These are phyloP conservation scores for Tetragonisca angustula DNA, from an alignment of 2,888 invertebrate genomes.

Conservation along the genomic window DNA sequence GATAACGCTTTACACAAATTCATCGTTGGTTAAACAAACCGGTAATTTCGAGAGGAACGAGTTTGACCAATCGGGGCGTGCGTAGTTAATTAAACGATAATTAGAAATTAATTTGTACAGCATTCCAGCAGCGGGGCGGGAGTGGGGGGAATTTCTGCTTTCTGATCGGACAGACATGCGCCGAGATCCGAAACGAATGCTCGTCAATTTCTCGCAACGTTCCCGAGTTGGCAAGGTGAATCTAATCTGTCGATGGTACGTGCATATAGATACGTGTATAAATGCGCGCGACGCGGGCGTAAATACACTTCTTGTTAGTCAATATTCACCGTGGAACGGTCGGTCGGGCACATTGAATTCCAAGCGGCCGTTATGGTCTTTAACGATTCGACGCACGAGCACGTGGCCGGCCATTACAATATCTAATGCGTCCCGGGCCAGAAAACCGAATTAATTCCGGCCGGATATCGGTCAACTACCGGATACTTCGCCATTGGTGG, in stretches of 20 bases:
- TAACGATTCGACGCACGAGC: conserved; percentile 69
- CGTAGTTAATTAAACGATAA: not conserved
- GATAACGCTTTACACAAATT: not conserved
- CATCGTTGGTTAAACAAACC: not conserved
- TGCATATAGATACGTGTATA: not conserved
- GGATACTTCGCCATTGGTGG: conserved; percentile 60
- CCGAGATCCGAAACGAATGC: no score
- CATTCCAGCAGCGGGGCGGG: no score
- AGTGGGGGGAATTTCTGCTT: not conserved
- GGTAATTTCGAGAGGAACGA: not conserved
- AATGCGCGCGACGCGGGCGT: conserved; percentile 10
- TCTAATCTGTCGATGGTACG: not conserved
- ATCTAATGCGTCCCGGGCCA: conserved; percentile 55
- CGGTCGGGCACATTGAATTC: conserved; percentile 51
- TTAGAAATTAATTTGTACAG: not conserved
- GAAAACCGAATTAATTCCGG: conserved; percentile 70
- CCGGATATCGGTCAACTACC: conserved; percentile 69
- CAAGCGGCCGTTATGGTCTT: conserved; percentile 54
- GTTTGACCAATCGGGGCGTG: not conserved
- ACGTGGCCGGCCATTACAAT: conserved; percentile 57
- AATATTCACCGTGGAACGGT: conserved; percentile 40
- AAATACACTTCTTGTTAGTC: conserved; percentile 44
- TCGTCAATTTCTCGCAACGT: not conserved
- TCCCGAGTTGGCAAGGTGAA: not conserved
- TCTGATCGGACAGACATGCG: not conserved